Evolutionary conservation across 2,888 invertebrate genomes (phyloP), one percentile per base, ranked within the genome.

Genomic region (Microctonus brassicae): DNA sequence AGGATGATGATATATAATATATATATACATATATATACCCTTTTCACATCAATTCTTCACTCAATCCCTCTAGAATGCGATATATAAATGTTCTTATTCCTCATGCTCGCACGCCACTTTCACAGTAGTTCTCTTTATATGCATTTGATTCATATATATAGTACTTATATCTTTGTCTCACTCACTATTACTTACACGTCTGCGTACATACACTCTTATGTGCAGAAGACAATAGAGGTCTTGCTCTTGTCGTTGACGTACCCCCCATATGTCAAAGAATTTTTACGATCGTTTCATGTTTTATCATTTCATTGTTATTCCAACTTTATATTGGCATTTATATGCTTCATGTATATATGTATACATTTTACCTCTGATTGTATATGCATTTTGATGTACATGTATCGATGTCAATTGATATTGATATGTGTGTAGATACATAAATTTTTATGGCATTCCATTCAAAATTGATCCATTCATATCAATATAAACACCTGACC

Each of bases 51-150:
- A n/a, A n/a, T 47, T 47, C 47, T 33, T 20, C 20, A 2, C 24
- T 22, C 13, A 13, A 1, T 26, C n/a, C 24, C 42, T 42, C 57
- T 55, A 55, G 24, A 36, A 34, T 47, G 42, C 42, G 60, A 39
- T 68, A 34, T 57, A 72, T 72, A 63, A 69, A 67, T 42, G 47
- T 47, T 63, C 10, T 72, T 47, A 68, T 52, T 72, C 52, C 55
- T 57, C 55, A 63, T 67, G 58, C 65, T 58, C 64, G 22, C 58
- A 70, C 53, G 42, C 29, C 24, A 55, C 26, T 69, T 60, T 65
- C 34, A 66, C 52, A n/a, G n/a, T n/a, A 22, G 22, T 47, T 47
- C 66, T 39, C 53, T 33, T 66, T 34, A 70, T 65, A 58, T 60
- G 52, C 68, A 20, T 52, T 29, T 47, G 52, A 26, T 47, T 13